Base-by-base conservation (phyloP, 2,113 vertebrate species). In the Ceratotherium simum region DNA sequence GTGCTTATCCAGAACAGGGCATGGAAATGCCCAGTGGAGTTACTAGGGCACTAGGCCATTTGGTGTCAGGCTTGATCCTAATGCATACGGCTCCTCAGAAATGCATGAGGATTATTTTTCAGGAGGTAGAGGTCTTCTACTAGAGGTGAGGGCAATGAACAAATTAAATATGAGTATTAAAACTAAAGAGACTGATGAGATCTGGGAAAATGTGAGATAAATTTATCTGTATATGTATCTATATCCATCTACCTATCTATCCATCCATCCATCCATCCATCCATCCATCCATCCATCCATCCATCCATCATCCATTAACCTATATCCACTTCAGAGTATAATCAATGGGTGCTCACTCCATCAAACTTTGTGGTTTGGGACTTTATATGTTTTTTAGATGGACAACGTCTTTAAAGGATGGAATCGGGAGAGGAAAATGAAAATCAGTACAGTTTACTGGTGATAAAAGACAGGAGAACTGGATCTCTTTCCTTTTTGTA, bases 111-210 rank as follows among this genome's bases (percentile, higher is more conserved):
- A 20, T 39, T 91, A 27, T 7, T 69, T 42, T 67, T 51, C 5
- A 51, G 58, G 62, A 89, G 39, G 27, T 42, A 95, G 67, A 69
- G 69, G n/a, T 75, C 67, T 21, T 27, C 33, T 60, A 76, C 4
- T 21, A 94, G 23, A 81, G 78, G 62, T 46, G 23, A 95, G n/a
- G 60, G 27, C 5, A 80, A 80, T 80, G 36, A 96, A 25, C 31
- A 90, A 85, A 46, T 75, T 29, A 80, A 94, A 70, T 60, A 81
- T 6, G 18, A 62, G n/a, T 31, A 84, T 84, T 85, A 81, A 48
- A 60, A 91, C 64, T 91, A 87, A 96, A 86, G 69, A 80, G 51
- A 91, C 25, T 39, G 69, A 81, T 89, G 21, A 62, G 36, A 80
- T 89, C 16, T 54, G 67, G 12, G 69, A 65, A 84, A 94, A 25